Evolutionary conservation across 1,140 invertebrate genomes (phyloP), one percentile per base, ranked within the genome.

Genomic region (Pseudomyrmex dendroicus): DNA sequence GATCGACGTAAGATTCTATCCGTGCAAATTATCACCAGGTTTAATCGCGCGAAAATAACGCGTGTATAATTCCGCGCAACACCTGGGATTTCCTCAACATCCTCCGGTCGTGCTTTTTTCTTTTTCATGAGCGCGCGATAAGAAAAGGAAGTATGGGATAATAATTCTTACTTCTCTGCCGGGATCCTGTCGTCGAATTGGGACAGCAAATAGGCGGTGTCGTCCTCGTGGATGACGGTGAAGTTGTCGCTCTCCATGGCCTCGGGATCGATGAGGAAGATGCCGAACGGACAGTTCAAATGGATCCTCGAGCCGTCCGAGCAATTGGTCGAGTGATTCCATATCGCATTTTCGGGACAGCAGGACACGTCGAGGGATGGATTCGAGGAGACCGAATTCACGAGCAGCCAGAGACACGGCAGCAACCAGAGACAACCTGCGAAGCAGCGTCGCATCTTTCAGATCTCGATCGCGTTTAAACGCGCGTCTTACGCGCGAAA

Each of bases 301-400:
- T 35, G 61, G 3, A 92, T 67, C 4, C 12, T 25, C 7, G 25
- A 77, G 10, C 89, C 91, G 35, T 92, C 87, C 0, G 86, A 86
- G 59, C 92, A 93, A 15, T 89, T 90, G 17, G 3, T 13, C 35
- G 62, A 46, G 0, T 25, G 2, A 1, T n/a, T 5, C 87, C 66
- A 89, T 9, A 15, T 2, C 1, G 54, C 4, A 2, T 25, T 84
- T 1, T 80, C 62, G 0, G 86, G 57, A 7, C 90, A 91, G 22
- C 91, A 93, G 2, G 72, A 17, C 4, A 67, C 20, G n/a, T 88
- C 1, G 10, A 13, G 0, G 5, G 76, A 76, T 48, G 84, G 25
- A 7, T 61, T 73, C 56, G 66, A 15, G 13, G 70, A 20, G 52
- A 77, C 48, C 48, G 22, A 54, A 25, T 63, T 78, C 1, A 48